Evolutionary conservation across 2,888 invertebrate species (phyloP).

Genomic region (Alcis repandata): DNA sequence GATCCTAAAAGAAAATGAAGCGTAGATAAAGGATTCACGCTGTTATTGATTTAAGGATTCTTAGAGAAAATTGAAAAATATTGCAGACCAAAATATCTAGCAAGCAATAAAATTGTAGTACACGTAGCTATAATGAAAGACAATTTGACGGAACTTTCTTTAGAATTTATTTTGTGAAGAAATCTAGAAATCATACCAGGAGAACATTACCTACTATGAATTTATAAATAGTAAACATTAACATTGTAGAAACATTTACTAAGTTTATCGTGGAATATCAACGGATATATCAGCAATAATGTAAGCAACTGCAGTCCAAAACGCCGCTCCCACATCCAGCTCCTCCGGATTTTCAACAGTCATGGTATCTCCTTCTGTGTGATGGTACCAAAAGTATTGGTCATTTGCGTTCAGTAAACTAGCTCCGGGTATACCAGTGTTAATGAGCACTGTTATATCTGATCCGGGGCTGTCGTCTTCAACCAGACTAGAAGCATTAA

Average conservation of each 20-base stretch:
- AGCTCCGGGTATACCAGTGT: conserved; percentile 90
- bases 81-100: conserved; percentile 7
- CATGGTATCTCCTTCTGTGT: conserved; percentile 93
- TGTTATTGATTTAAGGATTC: conserved; percentile 56
- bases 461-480: conserved; percentile 88
- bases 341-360: conserved; percentile 89
- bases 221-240: too few species aligned
- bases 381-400: conserved; percentile 92
- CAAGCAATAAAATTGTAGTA: background rate
- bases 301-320: conserved; percentile 92
- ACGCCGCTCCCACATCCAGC: conserved; percentile 91
- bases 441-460: conserved; percentile 89
- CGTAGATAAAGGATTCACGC: conserved; percentile 63
- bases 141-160: background rate
- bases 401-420: conserved; percentile 90
- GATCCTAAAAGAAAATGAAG: conserved; percentile 69
- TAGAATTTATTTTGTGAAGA: background rate
- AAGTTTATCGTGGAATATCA: conserved; percentile 87
- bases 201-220: background rate
- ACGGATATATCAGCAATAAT: conserved; percentile 92
- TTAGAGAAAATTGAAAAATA: conserved; percentile 47
- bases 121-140: background rate
- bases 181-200: background rate
- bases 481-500: conserved; percentile 89
- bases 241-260: too few species aligned